These are phyloP conservation scores for Lithophane socia DNA, from an alignment of 2,888 invertebrate genomes.

Conservation along the genomic window DNA sequence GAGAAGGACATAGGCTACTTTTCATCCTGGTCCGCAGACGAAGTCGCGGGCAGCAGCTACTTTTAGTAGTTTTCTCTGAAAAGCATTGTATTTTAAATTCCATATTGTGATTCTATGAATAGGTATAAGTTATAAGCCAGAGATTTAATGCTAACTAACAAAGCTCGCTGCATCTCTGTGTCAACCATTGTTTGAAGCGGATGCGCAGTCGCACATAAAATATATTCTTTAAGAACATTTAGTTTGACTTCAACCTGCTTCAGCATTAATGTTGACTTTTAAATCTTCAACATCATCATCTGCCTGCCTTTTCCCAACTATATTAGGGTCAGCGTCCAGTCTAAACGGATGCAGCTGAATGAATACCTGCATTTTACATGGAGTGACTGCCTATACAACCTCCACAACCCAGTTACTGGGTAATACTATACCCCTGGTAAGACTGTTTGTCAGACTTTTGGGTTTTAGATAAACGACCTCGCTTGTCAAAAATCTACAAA, in stretches of 20 bases:
- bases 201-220: slow-evolving; percentile 6
- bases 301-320: neutral
- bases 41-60: too few relatives aligned
- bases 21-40: too few relatives aligned
- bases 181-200: slow-evolving; percentile 22
- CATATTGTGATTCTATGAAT: neutral
- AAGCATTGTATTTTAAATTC: slow-evolving; percentile 1
- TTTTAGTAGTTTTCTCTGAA: neutral
- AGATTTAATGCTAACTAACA: slow-evolving; percentile 3
- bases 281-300: neutral
- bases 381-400: neutral
- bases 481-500: neutral
- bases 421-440: neutral
- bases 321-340: neutral
- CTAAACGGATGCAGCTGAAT: neutral
- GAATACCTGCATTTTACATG: neutral
- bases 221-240: slow-evolving; percentile 12
- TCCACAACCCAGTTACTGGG: neutral
- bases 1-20: too few relatives aligned
- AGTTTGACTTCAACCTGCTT: neutral
- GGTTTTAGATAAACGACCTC: too few relatives aligned
- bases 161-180: neutral
- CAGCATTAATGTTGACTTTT: neutral
- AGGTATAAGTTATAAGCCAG: too few relatives aligned
- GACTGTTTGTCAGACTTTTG: neutral